Percentiles rank a stretch among this genome's conserved stretches.
phyloP scores from a whole-genome alignment of 2,113 vertebrate genomes.

The Ceratotherium simum region DNA sequence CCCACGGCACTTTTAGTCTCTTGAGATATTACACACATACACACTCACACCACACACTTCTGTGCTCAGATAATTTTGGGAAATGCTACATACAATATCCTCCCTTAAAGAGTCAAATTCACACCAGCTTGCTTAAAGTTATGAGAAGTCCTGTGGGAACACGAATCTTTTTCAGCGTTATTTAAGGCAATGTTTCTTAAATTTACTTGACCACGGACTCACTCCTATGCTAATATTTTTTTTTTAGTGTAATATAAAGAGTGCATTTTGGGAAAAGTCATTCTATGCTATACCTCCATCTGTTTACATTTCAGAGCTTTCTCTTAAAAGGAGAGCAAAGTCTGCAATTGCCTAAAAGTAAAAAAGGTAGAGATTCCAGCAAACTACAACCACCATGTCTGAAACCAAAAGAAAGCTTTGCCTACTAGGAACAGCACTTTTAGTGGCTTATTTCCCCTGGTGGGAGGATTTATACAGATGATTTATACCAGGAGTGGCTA shows the following conservation, averaged over 20 bases:
- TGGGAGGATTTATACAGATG: not conserved
- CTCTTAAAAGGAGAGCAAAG: conserved; percentile 3
- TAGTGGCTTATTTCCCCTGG: not conserved
- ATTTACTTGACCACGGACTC: not conserved
- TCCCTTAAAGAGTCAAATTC: not conserved
- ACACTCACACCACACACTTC: not conserved
- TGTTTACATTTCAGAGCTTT: conserved; percentile 22
- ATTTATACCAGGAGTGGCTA: not conserved
- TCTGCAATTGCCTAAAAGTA: not conserved
- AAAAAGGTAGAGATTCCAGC: not conserved
- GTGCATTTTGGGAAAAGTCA: not conserved
- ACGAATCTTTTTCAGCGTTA: not conserved
- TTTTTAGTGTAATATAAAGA: not conserved
- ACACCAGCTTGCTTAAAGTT: not conserved
- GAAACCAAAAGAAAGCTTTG: conserved; percentile 18
- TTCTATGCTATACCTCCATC: not conserved
- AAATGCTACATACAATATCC: not conserved
- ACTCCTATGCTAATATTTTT: not conserved
- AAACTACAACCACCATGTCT: not conserved
- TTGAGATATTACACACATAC: not conserved
- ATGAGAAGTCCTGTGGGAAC: not conserved
- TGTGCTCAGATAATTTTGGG: not conserved
- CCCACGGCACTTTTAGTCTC: not conserved
- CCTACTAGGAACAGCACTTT: not conserved
- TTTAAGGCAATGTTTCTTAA: not conserved